Base-by-base conservation (phyloP, 1,140 invertebrate species). In the Drosophila quadrilineata region DNA sequence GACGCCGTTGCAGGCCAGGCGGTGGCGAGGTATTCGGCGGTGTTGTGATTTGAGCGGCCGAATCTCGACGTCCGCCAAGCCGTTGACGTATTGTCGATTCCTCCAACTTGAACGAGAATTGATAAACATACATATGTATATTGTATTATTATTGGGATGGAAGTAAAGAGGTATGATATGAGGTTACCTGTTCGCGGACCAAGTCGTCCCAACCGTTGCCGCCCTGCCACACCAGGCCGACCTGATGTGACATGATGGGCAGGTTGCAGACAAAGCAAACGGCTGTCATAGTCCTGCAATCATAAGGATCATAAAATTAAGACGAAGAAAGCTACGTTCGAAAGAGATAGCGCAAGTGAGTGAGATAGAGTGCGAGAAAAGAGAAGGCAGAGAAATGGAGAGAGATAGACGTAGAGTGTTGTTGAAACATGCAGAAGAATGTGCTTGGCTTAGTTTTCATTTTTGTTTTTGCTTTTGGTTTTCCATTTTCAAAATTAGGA, bases 191-290 rank as follows among this genome's bases (percentile, higher is more conserved):
- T 80, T 96, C 96, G 72, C 95, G 91, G 22, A 96, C 93, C 63
- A 97, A 92, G 89, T 98, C 96, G 93, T 97, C 96, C 94, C 96
- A 96, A 67, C 96, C 96, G 89, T 97, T 98, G 75, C 95, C 96
- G 31, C 96, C 96, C 85, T 96, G 95, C 96, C 96, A 98, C 85
- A 97, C 94, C 89, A 98, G 90, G 6, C 96, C 96, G 87, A 97
- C 96, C 92, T 98, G 96, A 91, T 98, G 96, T 59, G 95, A 96
- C 77, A 97, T 92, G 88, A 98, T 98, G 65, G 96, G 96, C 77
- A 98, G 92, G 91, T 98, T 97, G 94, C 97, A 98, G 67, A 98
- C 96, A 91, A 98, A 98, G 91, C 96, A 98, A 90, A 98, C 95
- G 88, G 96, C 94, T 80, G 96, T 96, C 95, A 97, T 96, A 82